Percentiles rank a stretch among this genome's conserved stretches.
These are phyloP conservation scores for Drosophila sucinea DNA, from an alignment of 1,140 invertebrate genomes.

Conservation along the genomic window DNA sequence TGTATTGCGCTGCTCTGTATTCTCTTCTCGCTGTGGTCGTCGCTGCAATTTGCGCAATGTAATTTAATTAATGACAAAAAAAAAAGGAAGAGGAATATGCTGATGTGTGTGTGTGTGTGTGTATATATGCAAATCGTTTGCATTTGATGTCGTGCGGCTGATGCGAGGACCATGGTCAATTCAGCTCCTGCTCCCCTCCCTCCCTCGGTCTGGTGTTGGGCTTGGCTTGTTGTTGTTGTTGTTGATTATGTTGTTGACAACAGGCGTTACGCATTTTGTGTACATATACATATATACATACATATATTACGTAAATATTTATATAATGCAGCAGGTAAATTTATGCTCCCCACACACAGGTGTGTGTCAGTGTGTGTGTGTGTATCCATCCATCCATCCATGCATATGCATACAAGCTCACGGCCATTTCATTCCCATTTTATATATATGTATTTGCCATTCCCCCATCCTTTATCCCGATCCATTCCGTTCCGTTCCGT, in stretches of 20 bases:
- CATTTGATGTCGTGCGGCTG: constrained; percentile 40
- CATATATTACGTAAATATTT: constrained; percentile 81
- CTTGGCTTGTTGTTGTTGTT: constrained; percentile 21
- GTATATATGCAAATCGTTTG: constrained; percentile 63
- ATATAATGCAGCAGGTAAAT: constrained; percentile 81
- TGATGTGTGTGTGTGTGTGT: neutral
- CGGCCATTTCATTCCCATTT: constrained; percentile 43
- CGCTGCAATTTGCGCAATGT: constrained; percentile 81
- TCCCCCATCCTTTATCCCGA: neutral
- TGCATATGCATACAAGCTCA: constrained; percentile 53
- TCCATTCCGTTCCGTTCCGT: neutral
- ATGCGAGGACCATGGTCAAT: constrained; percentile 8
- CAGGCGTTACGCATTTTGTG: constrained; percentile 78
- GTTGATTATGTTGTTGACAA: constrained; percentile 83
- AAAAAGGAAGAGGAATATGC: constrained; percentile 31
- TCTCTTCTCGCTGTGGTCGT: constrained; percentile 30
- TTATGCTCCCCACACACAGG: constrained; percentile 32
- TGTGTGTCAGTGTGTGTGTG: constrained; percentile 11
- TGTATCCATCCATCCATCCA: constrained; percentile 31
- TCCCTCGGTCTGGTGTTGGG: neutral
- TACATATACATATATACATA: constrained; percentile 14
- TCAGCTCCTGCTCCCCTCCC: neutral
- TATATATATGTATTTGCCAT: neutral
- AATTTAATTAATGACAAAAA: constrained; percentile 82
- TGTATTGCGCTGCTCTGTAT: constrained; percentile 19